Base-by-base conservation (phyloP, 2,888 invertebrate genomes). In the Tolmerus cingulatus region DNA sequence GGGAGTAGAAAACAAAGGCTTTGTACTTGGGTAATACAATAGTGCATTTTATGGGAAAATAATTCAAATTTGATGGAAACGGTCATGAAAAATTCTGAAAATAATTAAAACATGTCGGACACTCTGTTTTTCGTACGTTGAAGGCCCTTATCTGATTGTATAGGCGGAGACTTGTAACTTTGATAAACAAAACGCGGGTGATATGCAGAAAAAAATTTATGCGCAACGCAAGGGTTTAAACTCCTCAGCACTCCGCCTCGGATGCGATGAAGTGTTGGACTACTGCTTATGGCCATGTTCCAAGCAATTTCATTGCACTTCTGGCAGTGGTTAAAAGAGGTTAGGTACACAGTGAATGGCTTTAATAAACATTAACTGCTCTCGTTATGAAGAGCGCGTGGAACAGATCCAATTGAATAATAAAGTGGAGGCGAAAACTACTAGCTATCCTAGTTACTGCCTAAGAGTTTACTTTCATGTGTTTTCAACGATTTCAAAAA, bases 41-140 rank as follows among this genome's bases (percentile, higher is more conserved):
- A 74, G 74, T 40, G 85, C 23, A 76, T 87, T 87, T 87, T 87
- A 87, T 84, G 85, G 86, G 88, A 87, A 87, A 87, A 88, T 88
- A 88, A 87, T 87, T 88, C 88, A 88, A 88, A 88, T 87, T 77
- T 66, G 51, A 34, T 23, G n/a, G 46, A 84, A 87, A 74, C 82
- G 23, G 27, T 76, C 55, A 82, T 79, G 66, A 82, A 87, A 57
- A 88, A 88, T 86, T 87, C 87, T 79, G 86, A 87, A 88, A 87
- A 87, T 88, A 88, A 88, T 88, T 87, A 88, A 88, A 88, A 88
- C 88, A 88, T 88, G 88, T 87, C 87, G 51, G 87, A 88, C 88
- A 87, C 86, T 88, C 86, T 88, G 88, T 88, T 88, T 88, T 87
- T 87, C 87, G 81, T 87, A 88, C 87, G 87, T 88, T 79, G 55